Evolutionary conservation across 2,113 vertebrate species (phyloP), one percentile per base, ranked within the genome.

Genomic region (Anguilla rostrata): DNA sequence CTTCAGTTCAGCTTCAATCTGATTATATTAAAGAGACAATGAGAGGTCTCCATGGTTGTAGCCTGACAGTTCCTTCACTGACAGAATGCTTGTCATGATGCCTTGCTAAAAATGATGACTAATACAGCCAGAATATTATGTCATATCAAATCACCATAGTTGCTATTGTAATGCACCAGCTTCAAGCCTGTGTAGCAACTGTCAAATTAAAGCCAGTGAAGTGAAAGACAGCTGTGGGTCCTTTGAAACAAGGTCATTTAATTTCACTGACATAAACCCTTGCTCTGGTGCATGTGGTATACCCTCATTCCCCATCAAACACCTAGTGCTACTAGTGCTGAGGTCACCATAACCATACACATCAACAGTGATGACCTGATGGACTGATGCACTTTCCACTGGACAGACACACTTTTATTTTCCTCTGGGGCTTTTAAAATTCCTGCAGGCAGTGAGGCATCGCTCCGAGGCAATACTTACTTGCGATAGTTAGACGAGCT

Each of bases 401-500:
- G 34, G 43, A 71, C 5, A 75, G 20, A 49, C 16, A 26, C 29
- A 41, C 26, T 53, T 34, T 78, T 41, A 6, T 15, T 46, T 34
- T 22, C 20, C 34, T 11, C 15, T 57, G 7, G 60, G 5, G n/a
- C 16, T 81, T 20, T 39, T 5, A 29, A 40, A 12, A 39, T 5
- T 40, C 80, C 41, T 46, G 40, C 18, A 82, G 40, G 49, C 46
- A 29, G 1, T n/a, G 49, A 15, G 53, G 11, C 3, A 29, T 29
- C 39, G 5, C 9, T 7, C 39, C 71, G 39, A 15, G 34, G 83
- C 80, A 87, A 89, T 90, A 98, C 98, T 98, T 95, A 99, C 98
- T 96, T 95, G 97, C 96, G 92, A 99, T 94, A 22, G 96, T 96
- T 86, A 99, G 96, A 80, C 92, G 97, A 88, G 98, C 96, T 96